A percentile compares a stretch with the other conserved stretches of the same genome.
These are phyloP conservation scores for Drosophila infuscata DNA, from an alignment of 2,888 invertebrate species.

Conservation along the genomic window DNA sequence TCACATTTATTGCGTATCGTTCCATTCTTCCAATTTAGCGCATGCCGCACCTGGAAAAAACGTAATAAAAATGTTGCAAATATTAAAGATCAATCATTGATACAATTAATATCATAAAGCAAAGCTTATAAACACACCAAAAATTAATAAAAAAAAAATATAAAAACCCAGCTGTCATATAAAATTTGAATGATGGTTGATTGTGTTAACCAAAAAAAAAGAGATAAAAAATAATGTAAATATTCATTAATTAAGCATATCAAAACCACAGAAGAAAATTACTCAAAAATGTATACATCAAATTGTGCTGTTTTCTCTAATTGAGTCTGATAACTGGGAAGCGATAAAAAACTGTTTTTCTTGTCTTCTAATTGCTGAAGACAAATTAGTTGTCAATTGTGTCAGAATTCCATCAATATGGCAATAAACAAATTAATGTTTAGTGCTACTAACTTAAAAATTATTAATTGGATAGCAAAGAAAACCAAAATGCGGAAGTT, in stretches of 20 bases:
- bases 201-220: not conserved
- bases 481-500: constrained; percentile 31
- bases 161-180: not conserved
- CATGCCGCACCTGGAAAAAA: constrained; percentile 29
- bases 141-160: not conserved
- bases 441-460: not conserved
- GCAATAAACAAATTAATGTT: not conserved
- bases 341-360: not conserved
- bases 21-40: constrained; percentile 11
- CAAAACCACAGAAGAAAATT: not conserved
- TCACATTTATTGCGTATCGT: constrained; percentile 31
- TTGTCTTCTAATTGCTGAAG: not conserved
- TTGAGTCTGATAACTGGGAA: constrained; percentile 6
- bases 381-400: not conserved
- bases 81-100: not conserved
- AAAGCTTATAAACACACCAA: not conserved
- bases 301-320: constrained; percentile 11
- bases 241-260: constrained; percentile 3
- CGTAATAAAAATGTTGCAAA: not conserved
- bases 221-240: not conserved
- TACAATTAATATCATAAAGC: not conserved
- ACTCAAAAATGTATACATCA: constrained; percentile 31
- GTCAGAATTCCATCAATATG: not conserved
- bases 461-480: not conserved
- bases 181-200: constrained; percentile 3